phyloP scores from a whole-genome alignment of 2,113 vertebrate genomes.

The Syngnathus typhle region DNA sequence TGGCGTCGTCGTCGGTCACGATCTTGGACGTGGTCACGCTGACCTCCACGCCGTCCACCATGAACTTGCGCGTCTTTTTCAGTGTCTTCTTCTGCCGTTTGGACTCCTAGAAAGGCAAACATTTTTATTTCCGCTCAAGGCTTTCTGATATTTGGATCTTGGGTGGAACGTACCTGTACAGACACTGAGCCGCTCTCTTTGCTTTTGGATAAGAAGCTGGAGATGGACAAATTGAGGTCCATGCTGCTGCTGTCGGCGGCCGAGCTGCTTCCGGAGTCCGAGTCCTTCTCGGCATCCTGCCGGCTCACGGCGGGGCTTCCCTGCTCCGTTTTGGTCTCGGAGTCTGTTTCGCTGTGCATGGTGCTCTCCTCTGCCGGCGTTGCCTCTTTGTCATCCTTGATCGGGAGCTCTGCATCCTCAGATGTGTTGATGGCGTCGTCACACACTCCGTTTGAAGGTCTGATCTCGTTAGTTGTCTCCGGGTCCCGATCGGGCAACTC shows the following conservation, averaged over 20 bases:
- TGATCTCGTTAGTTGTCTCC: neutral
- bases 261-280: slow-evolving; percentile 90
- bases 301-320: slow-evolving; percentile 62
- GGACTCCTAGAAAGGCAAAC: slow-evolving; percentile 72
- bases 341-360: slow-evolving; percentile 53
- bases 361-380: slow-evolving; percentile 29
- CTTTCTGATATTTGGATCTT: neutral
- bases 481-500: slow-evolving; percentile 16
- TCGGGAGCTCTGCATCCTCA: slow-evolving; percentile 26
- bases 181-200: slow-evolving; percentile 91
- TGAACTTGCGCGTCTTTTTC: slow-evolving; percentile 97
- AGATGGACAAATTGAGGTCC: slow-evolving; percentile 96
- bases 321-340: slow-evolving; percentile 52
- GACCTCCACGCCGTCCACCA: slow-evolving; percentile 97
- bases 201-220: slow-evolving; percentile 91
- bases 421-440: slow-evolving; percentile 37
- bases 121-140: neutral
- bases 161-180: slow-evolving; percentile 75
- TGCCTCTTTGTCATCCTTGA: slow-evolving; percentile 46
- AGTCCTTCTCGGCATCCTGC: slow-evolving; percentile 79
- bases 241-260: slow-evolving; percentile 89
- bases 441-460: slow-evolving; percentile 24
- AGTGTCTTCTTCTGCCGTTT: slow-evolving; percentile 94
- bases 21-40: slow-evolving; percentile 98
- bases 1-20: slow-evolving; percentile 90